These are phyloP conservation scores for Spea hammondii DNA, from an alignment of 2,797 vertebrate species.

Conservation along the genomic window DNA sequence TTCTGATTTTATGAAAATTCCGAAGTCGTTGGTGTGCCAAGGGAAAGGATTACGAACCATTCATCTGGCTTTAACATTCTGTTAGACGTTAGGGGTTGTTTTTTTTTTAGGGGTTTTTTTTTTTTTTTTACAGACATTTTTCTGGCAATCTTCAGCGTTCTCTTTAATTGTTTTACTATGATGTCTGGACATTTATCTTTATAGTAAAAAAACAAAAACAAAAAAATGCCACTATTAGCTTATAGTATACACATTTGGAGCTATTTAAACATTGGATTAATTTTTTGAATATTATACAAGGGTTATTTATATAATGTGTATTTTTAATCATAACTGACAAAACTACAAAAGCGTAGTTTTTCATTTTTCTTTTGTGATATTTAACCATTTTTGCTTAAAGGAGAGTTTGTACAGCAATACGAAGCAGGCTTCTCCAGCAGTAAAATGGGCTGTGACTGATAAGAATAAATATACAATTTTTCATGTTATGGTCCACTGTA, in stretches of 20 bases:
- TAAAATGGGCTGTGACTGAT: constrained; percentile 2
- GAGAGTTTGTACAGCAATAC: not conserved
- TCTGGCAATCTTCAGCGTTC: constrained; percentile 62
- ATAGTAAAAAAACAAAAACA: not conserved
- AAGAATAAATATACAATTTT: constrained; percentile 47
- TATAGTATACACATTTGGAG: constrained; percentile 64
- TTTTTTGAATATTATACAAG: constrained; percentile 72
- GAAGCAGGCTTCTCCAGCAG: constrained; percentile 7
- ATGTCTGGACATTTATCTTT: constrained; percentile 65
- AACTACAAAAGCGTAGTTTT: constrained; percentile 70
- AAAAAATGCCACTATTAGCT: constrained; percentile 67
- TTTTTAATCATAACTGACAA: constrained; percentile 71
- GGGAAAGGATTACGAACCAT: too few relatives aligned
- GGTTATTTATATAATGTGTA: constrained; percentile 80
- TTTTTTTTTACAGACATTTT: constrained; percentile 28
- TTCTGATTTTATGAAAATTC: too few relatives aligned
- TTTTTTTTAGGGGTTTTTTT: too few relatives aligned
- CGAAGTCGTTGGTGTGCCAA: too few relatives aligned
- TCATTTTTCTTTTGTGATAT: constrained; percentile 8
- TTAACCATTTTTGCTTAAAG: not conserved
- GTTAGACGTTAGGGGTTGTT: too few relatives aligned
- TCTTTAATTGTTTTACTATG: constrained; percentile 66
- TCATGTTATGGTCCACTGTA: constrained; percentile 64
- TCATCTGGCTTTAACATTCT: too few relatives aligned
- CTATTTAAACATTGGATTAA: constrained; percentile 69